phyloP scores from a whole-genome alignment of 2,113 vertebrate genomes.

The Marmota flaviventris region DNA sequence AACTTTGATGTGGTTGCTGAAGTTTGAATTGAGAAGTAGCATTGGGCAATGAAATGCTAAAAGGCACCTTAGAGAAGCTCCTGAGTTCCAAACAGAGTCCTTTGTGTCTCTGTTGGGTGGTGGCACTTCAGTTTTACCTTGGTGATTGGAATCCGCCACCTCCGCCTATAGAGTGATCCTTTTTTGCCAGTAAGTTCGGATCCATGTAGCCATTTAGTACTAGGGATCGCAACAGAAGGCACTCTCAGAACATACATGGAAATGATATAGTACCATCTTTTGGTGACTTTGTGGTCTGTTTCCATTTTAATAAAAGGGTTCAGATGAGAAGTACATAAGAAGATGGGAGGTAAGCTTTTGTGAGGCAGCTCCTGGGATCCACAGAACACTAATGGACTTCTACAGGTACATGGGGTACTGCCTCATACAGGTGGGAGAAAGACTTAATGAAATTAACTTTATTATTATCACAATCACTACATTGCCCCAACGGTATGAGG shows the following conservation, averaged over 20 bases:
- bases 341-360: not conserved
- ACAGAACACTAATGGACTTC: not conserved
- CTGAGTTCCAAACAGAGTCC: not conserved
- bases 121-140: not conserved
- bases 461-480: not conserved
- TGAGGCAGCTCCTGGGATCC: not conserved
- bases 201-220: not conserved
- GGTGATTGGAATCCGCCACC: not conserved
- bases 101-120: not conserved
- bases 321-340: not conserved
- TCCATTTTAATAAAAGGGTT: not conserved
- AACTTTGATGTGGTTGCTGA: constrained; percentile 27
- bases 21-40: not conserved
- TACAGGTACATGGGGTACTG: not conserved
- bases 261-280: not conserved
- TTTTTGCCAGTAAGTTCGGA: not conserved
- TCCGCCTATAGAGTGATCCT: not conserved
- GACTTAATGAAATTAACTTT: not conserved
- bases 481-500: not conserved
- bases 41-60: not conserved
- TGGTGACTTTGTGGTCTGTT: not conserved
- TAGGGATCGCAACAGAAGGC: not conserved
- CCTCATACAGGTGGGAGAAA: not conserved
- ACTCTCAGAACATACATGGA: not conserved
- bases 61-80: not conserved